phyloP scores from a whole-genome alignment of 2,888 invertebrate genomes.

The Macrophya annulata region DNA sequence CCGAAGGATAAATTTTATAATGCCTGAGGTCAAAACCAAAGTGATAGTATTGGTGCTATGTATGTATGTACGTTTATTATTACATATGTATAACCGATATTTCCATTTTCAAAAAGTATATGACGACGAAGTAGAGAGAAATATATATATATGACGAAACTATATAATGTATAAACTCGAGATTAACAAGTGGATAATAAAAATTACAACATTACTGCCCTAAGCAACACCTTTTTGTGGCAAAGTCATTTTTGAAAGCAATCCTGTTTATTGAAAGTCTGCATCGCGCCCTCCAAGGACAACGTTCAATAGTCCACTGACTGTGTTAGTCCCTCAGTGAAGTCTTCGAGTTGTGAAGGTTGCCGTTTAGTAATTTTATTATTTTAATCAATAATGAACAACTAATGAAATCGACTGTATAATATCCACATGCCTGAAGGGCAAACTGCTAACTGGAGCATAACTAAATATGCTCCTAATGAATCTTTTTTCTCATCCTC shows the following conservation, averaged over 20 bases:
- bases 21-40: neutral
- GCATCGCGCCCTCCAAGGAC: slow-evolving; percentile 22
- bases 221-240: slow-evolving; percentile 44
- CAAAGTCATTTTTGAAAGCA: slow-evolving; percentile 41
- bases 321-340: neutral
- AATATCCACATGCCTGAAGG: neutral
- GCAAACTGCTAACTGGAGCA: neutral
- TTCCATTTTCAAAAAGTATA: slow-evolving; percentile 1
- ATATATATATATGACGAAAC: neutral
- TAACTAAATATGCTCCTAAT: neutral
- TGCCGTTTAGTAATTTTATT: neutral
- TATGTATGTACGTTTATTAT: neutral
- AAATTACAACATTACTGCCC: slow-evolving; percentile 35
- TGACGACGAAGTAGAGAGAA: neutral
- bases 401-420: neutral
- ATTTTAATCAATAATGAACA: neutral
- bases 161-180: neutral
- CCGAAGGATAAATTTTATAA: neutral
- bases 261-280: slow-evolving; percentile 42
- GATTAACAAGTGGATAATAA: slow-evolving; percentile 26
- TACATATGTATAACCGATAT: neutral
- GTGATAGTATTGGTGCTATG: neutral
- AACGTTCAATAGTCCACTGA: slow-evolving; percentile 31
- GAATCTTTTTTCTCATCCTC: neutral
- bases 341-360: slow-evolving; percentile 29